Percentiles rank a stretch among this genome's conserved stretches.
phyloP scores from a whole-genome alignment of 2,797 vertebrate genomes.

The Scolopax rusticola region DNA sequence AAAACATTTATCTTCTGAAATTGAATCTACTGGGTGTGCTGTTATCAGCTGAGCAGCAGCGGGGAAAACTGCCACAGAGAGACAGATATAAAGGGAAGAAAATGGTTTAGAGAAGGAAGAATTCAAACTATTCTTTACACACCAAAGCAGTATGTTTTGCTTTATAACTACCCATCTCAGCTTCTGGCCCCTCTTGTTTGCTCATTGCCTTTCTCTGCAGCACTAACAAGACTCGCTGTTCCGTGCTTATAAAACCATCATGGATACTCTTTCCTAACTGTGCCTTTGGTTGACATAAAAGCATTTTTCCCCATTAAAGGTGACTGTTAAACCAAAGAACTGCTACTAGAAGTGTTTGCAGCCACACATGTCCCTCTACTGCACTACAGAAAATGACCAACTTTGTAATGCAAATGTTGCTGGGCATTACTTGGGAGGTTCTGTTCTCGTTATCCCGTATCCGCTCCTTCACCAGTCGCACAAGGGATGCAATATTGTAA shows the following conservation, averaged over 20 bases:
- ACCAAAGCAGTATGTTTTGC: not conserved
- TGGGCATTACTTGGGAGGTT: conserved; percentile 90
- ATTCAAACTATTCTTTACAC: not conserved
- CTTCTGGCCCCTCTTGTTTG: not conserved
- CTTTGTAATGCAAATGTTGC: rapidly evolving
- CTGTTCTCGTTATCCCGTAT: conserved; percentile 98
- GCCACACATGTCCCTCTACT: not conserved
- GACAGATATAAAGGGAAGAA: not conserved
- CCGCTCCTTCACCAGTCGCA: conserved; percentile 95
- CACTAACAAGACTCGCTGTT: not conserved
- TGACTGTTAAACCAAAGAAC: not conserved
- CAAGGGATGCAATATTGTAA: conserved; percentile 96
- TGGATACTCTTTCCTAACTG: not conserved
- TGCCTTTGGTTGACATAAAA: not conserved
- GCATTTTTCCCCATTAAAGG: not conserved
- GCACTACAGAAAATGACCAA: not conserved
- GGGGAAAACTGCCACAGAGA: not conserved
- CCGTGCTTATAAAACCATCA: not conserved
- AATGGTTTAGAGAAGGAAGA: not conserved
- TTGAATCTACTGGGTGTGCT: not conserved
- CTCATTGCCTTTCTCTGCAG: not conserved
- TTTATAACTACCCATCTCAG: not conserved
- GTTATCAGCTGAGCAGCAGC: not conserved
- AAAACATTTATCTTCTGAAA: not conserved
- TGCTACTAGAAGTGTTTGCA: not conserved